Conservation (phyloP, 2,113 vertebrate species). For the Odocoileus hemionus region DNA sequence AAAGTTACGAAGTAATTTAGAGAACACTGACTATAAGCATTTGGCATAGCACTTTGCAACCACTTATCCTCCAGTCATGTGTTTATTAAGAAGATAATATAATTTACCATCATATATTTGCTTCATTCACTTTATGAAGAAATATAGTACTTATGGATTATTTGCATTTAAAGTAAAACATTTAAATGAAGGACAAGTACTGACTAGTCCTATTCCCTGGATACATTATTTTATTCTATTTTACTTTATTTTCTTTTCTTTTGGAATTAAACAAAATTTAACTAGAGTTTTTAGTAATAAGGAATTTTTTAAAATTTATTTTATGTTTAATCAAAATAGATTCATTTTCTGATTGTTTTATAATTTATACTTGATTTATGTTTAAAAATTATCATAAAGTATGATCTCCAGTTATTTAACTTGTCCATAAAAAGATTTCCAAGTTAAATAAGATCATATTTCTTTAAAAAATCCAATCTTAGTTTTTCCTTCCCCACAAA, state of each 20-base stretch:
- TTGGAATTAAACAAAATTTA: background rate
- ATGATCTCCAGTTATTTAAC: background rate
- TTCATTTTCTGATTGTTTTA: background rate
- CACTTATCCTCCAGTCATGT: background rate
- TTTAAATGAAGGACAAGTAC: background rate
- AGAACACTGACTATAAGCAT: background rate
- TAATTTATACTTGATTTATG: background rate
- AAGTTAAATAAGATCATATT: background rate
- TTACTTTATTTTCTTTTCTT: background rate
- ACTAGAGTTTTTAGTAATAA: background rate
- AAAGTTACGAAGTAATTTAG: background rate
- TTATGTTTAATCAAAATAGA: background rate
- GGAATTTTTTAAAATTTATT: background rate
- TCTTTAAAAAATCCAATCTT: constrained; percentile 34
- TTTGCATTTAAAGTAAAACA: background rate
- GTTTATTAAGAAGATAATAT: background rate
- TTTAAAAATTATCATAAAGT: background rate
- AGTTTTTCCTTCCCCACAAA: background rate
- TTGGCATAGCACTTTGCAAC: background rate
- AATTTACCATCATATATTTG: background rate
- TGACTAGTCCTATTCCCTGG: background rate
- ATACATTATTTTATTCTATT: background rate
- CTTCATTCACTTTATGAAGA: background rate
- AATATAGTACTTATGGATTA: background rate
- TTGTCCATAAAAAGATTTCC: background rate